Percentiles rank a stretch among this genome's conserved stretches.
Conservation (phyloP, 2,888 invertebrate species). For the Plagodis dolabraria region DNA sequence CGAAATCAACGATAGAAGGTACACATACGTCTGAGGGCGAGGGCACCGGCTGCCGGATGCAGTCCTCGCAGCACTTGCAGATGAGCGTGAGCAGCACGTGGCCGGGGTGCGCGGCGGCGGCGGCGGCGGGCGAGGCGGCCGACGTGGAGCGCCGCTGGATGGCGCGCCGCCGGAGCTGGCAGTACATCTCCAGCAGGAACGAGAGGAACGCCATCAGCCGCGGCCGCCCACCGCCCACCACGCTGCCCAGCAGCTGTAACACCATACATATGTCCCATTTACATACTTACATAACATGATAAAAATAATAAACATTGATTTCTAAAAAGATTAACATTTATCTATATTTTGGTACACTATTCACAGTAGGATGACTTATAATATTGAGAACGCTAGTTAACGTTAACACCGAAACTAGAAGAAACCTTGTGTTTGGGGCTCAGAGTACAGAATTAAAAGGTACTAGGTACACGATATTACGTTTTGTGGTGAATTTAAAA, state of each 20-base stretch:
- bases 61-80: conserved; percentile 95
- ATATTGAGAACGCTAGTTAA: too few relatives aligned
- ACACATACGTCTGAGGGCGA: conserved; percentile 90
- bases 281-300: not conserved
- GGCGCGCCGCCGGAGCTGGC: conserved; percentile 90
- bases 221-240: conserved; percentile 86
- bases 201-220: conserved; percentile 93
- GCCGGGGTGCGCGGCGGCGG: conserved; percentile 83
- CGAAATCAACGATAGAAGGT: not conserved
- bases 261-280: not conserved
- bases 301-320: too few relatives aligned
- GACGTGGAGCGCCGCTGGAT: conserved; percentile 83
- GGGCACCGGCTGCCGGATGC: conserved; percentile 92
- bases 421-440: too few relatives aligned
- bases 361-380: too few relatives aligned
- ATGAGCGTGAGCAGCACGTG: conserved; percentile 92
- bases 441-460: too few relatives aligned
- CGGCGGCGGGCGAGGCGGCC: conserved; percentile 78
- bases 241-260: conserved; percentile 77
- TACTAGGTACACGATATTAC: too few relatives aligned
- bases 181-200: conserved; percentile 95
- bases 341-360: too few relatives aligned
- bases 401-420: too few relatives aligned
- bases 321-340: too few relatives aligned
- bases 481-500: too few relatives aligned